Percentiles rank a stretch among this genome's conserved stretches.
Conservation (phyloP, 2,888 invertebrate species). For the Macroteleia sp. region DNA sequence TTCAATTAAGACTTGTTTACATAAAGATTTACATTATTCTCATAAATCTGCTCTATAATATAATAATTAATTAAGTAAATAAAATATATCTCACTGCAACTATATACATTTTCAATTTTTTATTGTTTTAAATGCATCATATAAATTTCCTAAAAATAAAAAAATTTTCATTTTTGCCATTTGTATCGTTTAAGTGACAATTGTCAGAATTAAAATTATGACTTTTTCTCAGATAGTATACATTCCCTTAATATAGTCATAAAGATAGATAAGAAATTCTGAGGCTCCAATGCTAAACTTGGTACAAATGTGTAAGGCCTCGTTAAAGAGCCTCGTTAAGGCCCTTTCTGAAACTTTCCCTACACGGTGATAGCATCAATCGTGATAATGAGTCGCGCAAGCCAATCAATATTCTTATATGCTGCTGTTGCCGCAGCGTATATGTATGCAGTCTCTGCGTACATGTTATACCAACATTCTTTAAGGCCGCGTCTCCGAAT, state of each 20-base stretch:
- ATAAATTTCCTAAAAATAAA: too few relatives aligned
- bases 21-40: too few relatives aligned
- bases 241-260: background rate
- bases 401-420: constrained; percentile 59
- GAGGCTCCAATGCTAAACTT: background rate
- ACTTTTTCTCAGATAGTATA: too few relatives aligned
- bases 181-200: too few relatives aligned
- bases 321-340: constrained; percentile 37
- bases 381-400: constrained; percentile 58
- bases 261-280: constrained; percentile 1
- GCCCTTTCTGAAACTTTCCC: constrained; percentile 5
- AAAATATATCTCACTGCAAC: too few relatives aligned
- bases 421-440: constrained; percentile 18
- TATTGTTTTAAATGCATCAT: too few relatives aligned
- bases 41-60: too few relatives aligned
- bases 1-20: too few relatives aligned
- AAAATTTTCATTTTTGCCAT: too few relatives aligned
- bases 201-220: too few relatives aligned
- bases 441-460: constrained; percentile 17
- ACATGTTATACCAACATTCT: constrained; percentile 51
- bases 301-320: constrained; percentile 22
- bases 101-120: too few relatives aligned
- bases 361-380: constrained; percentile 53
- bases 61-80: too few relatives aligned
- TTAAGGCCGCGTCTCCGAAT: constrained; percentile 49